Percentiles rank a stretch among this genome's conserved stretches.
These are phyloP conservation scores for Cacoxenus indagator DNA, from an alignment of 2,888 invertebrate species.

Conservation along the genomic window DNA sequence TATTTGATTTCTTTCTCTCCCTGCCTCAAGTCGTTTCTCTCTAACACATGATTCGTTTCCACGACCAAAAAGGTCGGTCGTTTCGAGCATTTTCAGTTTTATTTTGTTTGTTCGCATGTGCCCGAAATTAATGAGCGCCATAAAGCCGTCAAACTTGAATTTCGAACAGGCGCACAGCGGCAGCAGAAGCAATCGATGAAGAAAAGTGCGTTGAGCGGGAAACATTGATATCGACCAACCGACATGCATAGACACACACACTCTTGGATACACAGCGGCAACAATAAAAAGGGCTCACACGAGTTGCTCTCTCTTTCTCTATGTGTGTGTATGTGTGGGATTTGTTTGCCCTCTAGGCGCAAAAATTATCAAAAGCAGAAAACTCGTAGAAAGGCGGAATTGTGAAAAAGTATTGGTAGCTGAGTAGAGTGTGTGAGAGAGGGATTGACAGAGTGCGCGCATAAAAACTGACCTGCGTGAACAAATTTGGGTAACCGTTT, in stretches of 20 bases:
- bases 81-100: conserved; percentile 33
- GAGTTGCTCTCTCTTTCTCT: neutral
- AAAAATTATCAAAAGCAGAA: neutral
- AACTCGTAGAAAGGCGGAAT: neutral
- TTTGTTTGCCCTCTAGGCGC: neutral
- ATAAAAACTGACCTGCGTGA: conserved; percentile 13
- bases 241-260: conserved; percentile 1
- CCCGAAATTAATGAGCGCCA: conserved; percentile 67
- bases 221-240: conserved; percentile 22
- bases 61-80: neutral
- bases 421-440: neutral
- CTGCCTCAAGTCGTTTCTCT: neutral
- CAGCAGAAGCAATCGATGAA: conserved; percentile 28
- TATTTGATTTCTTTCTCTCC: neutral
- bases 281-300: neutral
- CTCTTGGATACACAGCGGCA: conserved; percentile 3
- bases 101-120: conserved; percentile 64
- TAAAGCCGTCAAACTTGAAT: conserved; percentile 69
- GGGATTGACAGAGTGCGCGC: neutral
- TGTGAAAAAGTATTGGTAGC: no score
- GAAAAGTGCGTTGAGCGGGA: conserved; percentile 13
- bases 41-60: no score
- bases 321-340: neutral
- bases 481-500: neutral
- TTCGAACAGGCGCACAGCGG: conserved; percentile 68